These are phyloP conservation scores for Lasioglossum lativentre DNA, from an alignment of 2,888 invertebrate genomes.

Conservation along the genomic window DNA sequence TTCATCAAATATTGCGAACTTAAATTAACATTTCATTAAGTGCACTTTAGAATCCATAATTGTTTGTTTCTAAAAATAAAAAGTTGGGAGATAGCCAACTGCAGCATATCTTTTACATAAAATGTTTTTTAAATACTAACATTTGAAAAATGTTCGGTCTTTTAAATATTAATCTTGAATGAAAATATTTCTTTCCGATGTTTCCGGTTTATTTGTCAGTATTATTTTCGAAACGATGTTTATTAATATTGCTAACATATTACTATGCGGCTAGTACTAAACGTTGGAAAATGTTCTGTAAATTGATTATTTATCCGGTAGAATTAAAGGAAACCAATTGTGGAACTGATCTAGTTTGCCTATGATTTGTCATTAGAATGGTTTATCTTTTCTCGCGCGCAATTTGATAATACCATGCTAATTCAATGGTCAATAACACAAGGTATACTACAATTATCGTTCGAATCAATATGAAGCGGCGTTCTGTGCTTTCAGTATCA, in stretches of 20 bases:
- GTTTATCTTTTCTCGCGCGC: conserved; percentile 41
- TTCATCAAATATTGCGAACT: too few relatives aligned
- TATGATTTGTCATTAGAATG: conserved; percentile 26
- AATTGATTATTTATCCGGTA: not conserved
- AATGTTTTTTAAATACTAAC: too few relatives aligned
- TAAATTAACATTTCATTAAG: too few relatives aligned
- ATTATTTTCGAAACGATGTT: not conserved
- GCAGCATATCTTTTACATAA: too few relatives aligned
- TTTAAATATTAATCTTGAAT: too few relatives aligned
- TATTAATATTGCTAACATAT: not conserved
- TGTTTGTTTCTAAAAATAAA: too few relatives aligned
- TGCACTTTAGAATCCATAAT: too few relatives aligned
- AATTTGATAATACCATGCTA: conserved; percentile 58
- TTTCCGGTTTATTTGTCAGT: not conserved
- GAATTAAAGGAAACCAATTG: not conserved
- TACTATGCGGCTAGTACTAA: not conserved
- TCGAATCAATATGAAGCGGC: conserved; percentile 48
- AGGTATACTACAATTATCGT: conserved; percentile 55
- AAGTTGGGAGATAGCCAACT: too few relatives aligned
- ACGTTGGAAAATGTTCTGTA: not conserved
- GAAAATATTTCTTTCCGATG: too few relatives aligned
- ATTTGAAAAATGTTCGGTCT: too few relatives aligned
- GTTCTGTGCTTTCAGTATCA: conserved; percentile 38
- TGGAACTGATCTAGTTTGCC: not conserved
- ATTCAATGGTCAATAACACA: conserved; percentile 66